A percentile compares a stretch with the other conserved stretches of the same genome.
phyloP scores from a whole-genome alignment of 2,797 vertebrate species.

The Pantherophis alleghaniensis region DNA sequence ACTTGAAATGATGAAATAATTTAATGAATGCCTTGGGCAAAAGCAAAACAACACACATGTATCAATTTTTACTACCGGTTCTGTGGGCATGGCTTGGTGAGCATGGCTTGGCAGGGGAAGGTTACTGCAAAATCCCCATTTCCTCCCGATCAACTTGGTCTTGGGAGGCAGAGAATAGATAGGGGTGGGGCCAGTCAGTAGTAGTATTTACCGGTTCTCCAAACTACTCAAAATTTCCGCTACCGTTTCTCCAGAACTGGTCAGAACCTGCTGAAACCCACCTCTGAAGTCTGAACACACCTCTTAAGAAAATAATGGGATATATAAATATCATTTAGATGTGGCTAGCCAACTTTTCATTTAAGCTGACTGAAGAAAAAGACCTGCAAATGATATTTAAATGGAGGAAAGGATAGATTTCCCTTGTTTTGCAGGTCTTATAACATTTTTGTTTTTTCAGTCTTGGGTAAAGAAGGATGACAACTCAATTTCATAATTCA shows the following conservation, averaged over 20 bases:
- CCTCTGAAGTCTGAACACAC: background rate
- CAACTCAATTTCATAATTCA: background rate
- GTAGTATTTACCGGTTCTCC: too few relatives aligned
- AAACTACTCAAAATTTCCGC: too few relatives aligned
- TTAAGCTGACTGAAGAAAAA: background rate
- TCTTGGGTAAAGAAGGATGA: background rate
- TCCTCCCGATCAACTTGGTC: too few relatives aligned
- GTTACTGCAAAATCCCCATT: too few relatives aligned
- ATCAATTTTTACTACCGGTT: too few relatives aligned
- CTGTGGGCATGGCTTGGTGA: too few relatives aligned
- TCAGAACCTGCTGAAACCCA: too few relatives aligned
- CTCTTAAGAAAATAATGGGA: background rate
- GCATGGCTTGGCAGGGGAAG: too few relatives aligned
- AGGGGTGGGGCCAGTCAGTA: too few relatives aligned
- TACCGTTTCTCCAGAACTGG: too few relatives aligned
- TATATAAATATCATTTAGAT: background rate
- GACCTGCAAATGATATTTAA: slow-evolving; percentile 9
- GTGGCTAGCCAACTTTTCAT: slow-evolving; percentile 10
- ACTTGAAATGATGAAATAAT: slow-evolving; percentile 7
- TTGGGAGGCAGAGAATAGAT: too few relatives aligned
- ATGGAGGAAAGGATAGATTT: background rate
- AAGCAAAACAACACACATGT: background rate
- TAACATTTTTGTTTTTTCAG: background rate
- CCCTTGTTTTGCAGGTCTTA: background rate
- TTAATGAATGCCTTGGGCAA: background rate